phyloP scores from a whole-genome alignment of 2,888 invertebrate species.

The Tenthredo distinguenda region DNA sequence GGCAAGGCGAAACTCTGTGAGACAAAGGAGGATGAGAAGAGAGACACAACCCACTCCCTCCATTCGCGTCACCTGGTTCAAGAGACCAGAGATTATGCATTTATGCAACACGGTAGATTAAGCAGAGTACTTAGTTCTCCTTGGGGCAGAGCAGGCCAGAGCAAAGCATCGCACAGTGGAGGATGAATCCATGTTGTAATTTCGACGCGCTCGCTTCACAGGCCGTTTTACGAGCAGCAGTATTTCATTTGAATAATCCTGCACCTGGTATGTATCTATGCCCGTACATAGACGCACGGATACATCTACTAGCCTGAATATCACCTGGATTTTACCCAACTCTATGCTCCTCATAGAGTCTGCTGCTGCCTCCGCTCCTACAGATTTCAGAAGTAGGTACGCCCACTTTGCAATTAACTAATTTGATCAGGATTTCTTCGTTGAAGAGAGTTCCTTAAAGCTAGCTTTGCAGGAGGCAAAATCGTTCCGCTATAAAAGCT shows the following conservation, averaged over 20 bases:
- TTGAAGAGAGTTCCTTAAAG: not conserved
- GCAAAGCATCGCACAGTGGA: not conserved
- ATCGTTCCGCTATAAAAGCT: not conserved
- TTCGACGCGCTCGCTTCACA: conserved; percentile 57
- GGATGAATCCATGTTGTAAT: conserved; percentile 57
- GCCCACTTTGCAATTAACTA: conserved; percentile 45
- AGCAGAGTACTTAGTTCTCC: conserved; percentile 64
- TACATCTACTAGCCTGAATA: not conserved
- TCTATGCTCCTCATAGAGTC: conserved; percentile 8
- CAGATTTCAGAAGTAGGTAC: not conserved
- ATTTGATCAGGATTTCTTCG: conserved; percentile 18
- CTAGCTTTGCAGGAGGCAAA: not conserved
- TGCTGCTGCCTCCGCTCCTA: not conserved
- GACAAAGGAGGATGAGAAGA: conserved; percentile 31
- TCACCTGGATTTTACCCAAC: conserved; percentile 15
- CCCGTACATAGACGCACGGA: not conserved
- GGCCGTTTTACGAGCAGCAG: conserved; percentile 57
- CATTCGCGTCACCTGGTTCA: conserved; percentile 51
- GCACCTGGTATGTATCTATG: conserved; percentile 14
- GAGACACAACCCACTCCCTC: conserved; percentile 16
- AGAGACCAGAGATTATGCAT: conserved; percentile 67
- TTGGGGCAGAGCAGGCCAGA: conserved; percentile 27
- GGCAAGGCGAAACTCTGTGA: not conserved
- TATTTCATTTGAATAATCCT: conserved; percentile 51
- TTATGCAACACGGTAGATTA: conserved; percentile 71